Evolutionary conservation across 1,140 invertebrate genomes (phyloP).

Genomic region (Medauroidea extradentata): DNA sequence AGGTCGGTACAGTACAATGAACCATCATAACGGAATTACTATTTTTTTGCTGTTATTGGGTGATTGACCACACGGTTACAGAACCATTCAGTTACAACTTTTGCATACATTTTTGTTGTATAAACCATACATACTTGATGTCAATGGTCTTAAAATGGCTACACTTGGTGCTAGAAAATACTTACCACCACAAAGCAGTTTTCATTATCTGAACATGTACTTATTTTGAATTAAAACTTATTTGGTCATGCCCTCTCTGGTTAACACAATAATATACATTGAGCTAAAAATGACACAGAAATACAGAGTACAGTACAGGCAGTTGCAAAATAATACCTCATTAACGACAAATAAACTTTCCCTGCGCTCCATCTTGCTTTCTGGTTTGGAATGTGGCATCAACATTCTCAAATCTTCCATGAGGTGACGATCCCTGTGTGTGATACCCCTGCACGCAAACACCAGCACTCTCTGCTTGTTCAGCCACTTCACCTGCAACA

Average conservation of each 20-base stretch:
- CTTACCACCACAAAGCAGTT: too few species aligned
- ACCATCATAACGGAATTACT: too few species aligned
- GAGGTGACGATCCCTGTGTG: slow-evolving; percentile 84
- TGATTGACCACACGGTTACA: too few species aligned
- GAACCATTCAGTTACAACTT: too few species aligned
- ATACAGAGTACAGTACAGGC: neutral
- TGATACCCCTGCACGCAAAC: slow-evolving; percentile 88
- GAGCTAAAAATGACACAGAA: neutral
- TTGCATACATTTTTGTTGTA: too few species aligned
- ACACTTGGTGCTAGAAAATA: too few species aligned
- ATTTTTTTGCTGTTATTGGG: too few species aligned
- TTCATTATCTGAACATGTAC: too few species aligned
- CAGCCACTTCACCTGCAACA: slow-evolving; percentile 84
- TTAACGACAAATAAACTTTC: slow-evolving; percentile 55
- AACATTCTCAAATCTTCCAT: slow-evolving; percentile 91
- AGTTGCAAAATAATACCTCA: slow-evolving; percentile 47
- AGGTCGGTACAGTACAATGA: too few species aligned
- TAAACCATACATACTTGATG: too few species aligned
- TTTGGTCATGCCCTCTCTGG: neutral
- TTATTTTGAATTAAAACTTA: neutral
- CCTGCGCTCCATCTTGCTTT: slow-evolving; percentile 69
- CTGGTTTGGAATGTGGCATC: slow-evolving; percentile 91
- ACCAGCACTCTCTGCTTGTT: slow-evolving; percentile 91
- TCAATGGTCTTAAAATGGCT: too few species aligned
- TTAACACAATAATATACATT: neutral